These are phyloP conservation scores for Carposina sasakii DNA, from an alignment of 1,140 invertebrate species.

Conservation along the genomic window DNA sequence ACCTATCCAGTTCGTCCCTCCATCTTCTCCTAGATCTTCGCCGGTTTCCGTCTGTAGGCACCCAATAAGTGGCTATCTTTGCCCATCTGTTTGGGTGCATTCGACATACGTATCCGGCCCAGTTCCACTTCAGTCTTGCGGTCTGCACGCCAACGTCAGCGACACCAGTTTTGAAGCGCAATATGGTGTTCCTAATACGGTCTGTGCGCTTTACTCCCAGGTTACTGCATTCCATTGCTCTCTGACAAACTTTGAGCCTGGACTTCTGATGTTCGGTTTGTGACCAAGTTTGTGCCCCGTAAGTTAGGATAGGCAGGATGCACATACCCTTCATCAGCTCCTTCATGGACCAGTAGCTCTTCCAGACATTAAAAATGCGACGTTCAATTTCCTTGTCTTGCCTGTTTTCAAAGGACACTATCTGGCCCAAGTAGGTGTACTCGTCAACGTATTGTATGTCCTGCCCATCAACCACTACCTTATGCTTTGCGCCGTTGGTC, in stretches of 20 bases:
- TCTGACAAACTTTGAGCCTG: background rate
- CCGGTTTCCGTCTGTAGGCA: background rate
- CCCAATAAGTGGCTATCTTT: background rate
- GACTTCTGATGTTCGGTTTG: background rate
- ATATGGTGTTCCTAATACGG: too few species aligned
- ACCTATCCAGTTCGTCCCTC: background rate
- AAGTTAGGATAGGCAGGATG: background rate
- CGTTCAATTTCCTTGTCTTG: background rate
- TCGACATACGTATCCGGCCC: constrained; percentile 1
- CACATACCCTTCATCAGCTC: background rate
- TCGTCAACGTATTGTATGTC: constrained; percentile 5
- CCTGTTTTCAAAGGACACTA: constrained; percentile 2
- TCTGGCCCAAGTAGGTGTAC: constrained; percentile 6
- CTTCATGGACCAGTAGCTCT: constrained; percentile 4
- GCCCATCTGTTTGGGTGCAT: constrained; percentile 1
- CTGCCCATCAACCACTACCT: background rate
- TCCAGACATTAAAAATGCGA: background rate
- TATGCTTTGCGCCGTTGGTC: constrained; percentile 1
- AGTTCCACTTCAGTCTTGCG: background rate
- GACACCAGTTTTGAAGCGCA: too few species aligned
- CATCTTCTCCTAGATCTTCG: background rate
- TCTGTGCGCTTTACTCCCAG: too few species aligned
- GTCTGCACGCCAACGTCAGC: background rate
- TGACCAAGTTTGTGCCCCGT: constrained; percentile 6
- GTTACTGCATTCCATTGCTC: constrained; percentile 1